Conservation (phyloP, 2,797 vertebrate species). For the Falco biarmicus region DNA sequence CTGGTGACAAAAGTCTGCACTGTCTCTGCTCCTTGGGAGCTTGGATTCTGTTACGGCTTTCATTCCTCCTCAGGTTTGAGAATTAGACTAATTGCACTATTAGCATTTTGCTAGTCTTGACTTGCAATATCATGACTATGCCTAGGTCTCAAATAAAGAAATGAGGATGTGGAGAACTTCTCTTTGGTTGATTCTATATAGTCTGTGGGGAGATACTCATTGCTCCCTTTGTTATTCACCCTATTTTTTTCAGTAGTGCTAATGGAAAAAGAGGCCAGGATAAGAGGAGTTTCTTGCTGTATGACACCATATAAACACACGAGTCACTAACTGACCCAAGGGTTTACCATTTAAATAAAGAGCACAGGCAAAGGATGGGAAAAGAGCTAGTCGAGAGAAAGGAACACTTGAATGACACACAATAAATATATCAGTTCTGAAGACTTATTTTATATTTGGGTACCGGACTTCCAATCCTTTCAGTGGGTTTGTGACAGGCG, state of each 20-base stretch:
- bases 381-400: neutral
- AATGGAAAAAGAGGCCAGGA: neutral
- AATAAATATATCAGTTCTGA: neutral
- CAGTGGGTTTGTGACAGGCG: neutral
- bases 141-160: neutral
- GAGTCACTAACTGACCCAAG: neutral
- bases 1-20: neutral
- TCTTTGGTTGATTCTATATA: neutral
- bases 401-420: neutral
- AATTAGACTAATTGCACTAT: neutral
- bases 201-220: neutral
- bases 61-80: neutral
- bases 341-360: neutral
- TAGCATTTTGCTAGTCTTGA: neutral
- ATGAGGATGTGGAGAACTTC: neutral
- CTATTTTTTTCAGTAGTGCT: neutral
- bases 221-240: neutral
- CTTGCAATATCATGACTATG: neutral
- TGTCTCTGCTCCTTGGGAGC: neutral
- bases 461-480: neutral
- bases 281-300: neutral
- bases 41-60: neutral
- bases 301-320: neutral
- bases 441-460: neutral
- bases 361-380: neutral